Conservation (phyloP, 2,797 vertebrate species). For the Adelosebastes latens region DNA sequence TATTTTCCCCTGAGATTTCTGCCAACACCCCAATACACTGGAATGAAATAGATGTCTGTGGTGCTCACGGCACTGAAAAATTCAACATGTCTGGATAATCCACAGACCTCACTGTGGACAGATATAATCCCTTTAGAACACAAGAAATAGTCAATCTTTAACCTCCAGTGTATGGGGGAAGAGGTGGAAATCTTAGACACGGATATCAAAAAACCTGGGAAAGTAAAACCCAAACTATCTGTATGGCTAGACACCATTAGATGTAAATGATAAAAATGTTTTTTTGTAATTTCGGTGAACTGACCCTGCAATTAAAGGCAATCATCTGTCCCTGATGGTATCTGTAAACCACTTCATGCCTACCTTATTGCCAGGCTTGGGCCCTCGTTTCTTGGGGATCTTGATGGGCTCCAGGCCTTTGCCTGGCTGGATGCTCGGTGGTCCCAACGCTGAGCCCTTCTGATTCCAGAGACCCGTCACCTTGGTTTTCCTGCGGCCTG, state of each 20-base stretch:
- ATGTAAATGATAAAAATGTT: background rate
- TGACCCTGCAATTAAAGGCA: background rate
- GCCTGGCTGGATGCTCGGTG: conserved; percentile 81
- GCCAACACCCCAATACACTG: no score
- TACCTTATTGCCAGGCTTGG: conserved; percentile 98
- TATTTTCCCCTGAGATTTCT: background rate
- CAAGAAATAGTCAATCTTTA: background rate
- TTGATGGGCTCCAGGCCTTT: conserved; percentile 92
- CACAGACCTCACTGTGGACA: background rate
- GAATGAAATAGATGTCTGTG: background rate
- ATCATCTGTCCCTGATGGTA: background rate
- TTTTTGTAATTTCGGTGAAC: background rate
- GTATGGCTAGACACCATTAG: background rate
- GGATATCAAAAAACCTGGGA: background rate
- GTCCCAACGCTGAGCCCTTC: conserved; percentile 71
- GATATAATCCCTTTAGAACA: background rate
- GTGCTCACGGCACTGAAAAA: background rate
- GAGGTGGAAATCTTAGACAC: background rate
- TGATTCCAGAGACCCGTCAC: conserved; percentile 73
- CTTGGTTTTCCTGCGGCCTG: conserved; percentile 93
- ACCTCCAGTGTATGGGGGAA: background rate
- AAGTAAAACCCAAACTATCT: background rate
- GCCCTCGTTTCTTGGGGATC: conserved; percentile 97
- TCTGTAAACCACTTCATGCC: background rate
- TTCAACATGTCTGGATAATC: background rate